These are phyloP conservation scores for Aspiorhynchus laticeps DNA, from an alignment of 2,113 vertebrate genomes.

Conservation along the genomic window DNA sequence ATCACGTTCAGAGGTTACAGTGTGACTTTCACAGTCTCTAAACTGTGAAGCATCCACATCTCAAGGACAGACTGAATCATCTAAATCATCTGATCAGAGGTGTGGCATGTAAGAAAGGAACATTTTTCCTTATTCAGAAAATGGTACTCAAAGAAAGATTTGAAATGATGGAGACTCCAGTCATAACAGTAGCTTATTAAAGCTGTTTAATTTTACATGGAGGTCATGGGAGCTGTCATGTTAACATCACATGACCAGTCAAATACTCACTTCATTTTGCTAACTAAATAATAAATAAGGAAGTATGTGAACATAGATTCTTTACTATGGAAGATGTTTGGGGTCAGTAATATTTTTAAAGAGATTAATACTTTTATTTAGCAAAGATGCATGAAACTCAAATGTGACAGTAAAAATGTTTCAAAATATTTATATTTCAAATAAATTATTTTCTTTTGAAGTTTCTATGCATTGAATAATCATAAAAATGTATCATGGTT, in stretches of 20 bases:
- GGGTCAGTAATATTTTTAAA: not conserved
- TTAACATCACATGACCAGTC: not conserved
- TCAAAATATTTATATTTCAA: not conserved
- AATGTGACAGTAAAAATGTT: not conserved
- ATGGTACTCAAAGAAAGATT: not conserved
- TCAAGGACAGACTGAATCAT: constrained; percentile 16
- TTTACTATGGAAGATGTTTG: not conserved
- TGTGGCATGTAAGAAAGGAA: not conserved
- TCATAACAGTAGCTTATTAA: not conserved
- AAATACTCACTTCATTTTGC: not conserved
- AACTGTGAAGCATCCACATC: not conserved
- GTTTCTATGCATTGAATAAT: not conserved
- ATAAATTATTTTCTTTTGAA: not conserved
- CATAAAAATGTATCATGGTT: not conserved
- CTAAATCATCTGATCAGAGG: not conserved
- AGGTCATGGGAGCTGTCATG: not conserved
- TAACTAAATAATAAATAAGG: not conserved
- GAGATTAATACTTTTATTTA: not conserved
- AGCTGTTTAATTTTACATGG: constrained; percentile 2
- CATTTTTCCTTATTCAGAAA: not conserved
- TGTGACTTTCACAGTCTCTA: not conserved
- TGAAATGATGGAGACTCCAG: not conserved
- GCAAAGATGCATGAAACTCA: not conserved
- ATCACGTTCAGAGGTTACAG: constrained; percentile 32
- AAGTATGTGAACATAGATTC: not conserved